These are phyloP conservation scores for Hypercompe scribonia DNA, from an alignment of 2,888 invertebrate species.

Conservation along the genomic window DNA sequence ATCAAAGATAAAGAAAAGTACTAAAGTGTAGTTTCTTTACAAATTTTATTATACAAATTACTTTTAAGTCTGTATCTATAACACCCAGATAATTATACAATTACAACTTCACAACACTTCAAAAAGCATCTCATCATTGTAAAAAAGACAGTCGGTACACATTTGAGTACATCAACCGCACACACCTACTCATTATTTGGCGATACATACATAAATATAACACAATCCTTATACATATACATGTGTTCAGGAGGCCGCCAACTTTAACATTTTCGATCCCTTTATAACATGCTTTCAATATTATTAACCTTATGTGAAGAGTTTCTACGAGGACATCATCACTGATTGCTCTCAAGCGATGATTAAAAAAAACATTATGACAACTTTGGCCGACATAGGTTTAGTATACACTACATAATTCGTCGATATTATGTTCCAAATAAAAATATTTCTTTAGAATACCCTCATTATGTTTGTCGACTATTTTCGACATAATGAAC, in stretches of 20 bases:
- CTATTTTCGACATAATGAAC: background rate
- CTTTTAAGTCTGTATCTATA: slow-evolving; percentile 46
- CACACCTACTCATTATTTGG: slow-evolving; percentile 43
- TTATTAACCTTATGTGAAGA: slow-evolving; percentile 2
- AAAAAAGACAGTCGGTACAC: slow-evolving; percentile 52
- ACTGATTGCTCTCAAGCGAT: background rate
- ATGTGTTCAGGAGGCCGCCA: slow-evolving; percentile 28
- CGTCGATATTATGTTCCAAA: background rate
- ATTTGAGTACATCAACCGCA: slow-evolving; percentile 27
- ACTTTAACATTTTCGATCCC: slow-evolving; percentile 1
- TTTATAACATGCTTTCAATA: slow-evolving; percentile 7
- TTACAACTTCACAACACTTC: slow-evolving; percentile 49
- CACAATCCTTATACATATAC: slow-evolving; percentile 33
- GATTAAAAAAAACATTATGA: background rate
- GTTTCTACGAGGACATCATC: background rate
- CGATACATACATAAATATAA: slow-evolving; percentile 35
- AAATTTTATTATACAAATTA: slow-evolving; percentile 67
- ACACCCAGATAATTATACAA: slow-evolving; percentile 52
- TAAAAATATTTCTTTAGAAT: background rate
- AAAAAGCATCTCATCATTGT: slow-evolving; percentile 44
- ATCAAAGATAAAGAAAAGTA: background rate
- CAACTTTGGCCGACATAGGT: background rate
- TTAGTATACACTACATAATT: background rate
- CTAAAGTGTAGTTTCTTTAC: slow-evolving; percentile 20
- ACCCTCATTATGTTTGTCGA: background rate